Percentiles rank a stretch among this genome's conserved stretches.
phyloP scores from a whole-genome alignment of 1,140 invertebrate species.

The Drosophila burlai region DNA sequence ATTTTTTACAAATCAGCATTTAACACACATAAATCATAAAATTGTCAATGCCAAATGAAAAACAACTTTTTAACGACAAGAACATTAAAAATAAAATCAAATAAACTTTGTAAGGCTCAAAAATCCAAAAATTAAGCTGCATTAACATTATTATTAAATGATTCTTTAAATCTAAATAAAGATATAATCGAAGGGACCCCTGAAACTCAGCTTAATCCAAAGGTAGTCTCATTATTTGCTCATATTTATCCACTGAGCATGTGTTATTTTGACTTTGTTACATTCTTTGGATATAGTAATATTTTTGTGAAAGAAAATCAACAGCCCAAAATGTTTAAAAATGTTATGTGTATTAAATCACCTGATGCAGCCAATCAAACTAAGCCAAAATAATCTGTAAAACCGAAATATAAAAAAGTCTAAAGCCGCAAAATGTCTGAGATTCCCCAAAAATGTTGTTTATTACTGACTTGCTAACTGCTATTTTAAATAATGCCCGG shows the following conservation, averaged over 20 bases:
- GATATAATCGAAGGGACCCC: not conserved
- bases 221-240: not conserved
- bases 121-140: not conserved
- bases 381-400: not conserved
- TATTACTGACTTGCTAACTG: slow-evolving; percentile 21
- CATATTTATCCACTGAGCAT: no score
- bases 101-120: not conserved
- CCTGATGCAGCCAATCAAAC: no score
- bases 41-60: slow-evolving; percentile 8
- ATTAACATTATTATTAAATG: not conserved
- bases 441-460: not conserved
- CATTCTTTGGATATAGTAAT: fast-evolving
- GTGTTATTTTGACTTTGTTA: not conserved
- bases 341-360: not conserved
- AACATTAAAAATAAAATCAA: not conserved
- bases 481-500: slow-evolving; percentile 27
- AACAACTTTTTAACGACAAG: slow-evolving; percentile 4
- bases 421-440: not conserved
- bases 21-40: slow-evolving; percentile 8
- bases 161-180: not conserved
- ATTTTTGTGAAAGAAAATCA: not conserved
- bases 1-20: slow-evolving; percentile 9
- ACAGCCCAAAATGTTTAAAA: not conserved
- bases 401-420: no score
- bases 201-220: not conserved